Evolutionary conservation across 2,888 invertebrate species (phyloP).

Genomic region (Acleris cristana): DNA sequence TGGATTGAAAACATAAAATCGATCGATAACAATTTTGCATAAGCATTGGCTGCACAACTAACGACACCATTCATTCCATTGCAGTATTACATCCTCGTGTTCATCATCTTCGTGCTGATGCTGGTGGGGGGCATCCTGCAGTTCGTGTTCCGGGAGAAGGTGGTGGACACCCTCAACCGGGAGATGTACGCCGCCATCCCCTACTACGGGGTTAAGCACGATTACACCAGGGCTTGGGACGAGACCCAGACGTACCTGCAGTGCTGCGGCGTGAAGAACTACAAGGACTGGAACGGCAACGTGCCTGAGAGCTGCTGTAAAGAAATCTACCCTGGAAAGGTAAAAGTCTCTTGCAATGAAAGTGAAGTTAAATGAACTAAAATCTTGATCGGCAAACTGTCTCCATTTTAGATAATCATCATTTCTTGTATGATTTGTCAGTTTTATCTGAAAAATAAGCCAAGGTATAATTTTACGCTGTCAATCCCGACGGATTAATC

Average conservation of each 20-base stretch:
- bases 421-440: too few species aligned
- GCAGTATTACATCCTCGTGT: slow-evolving; percentile 94
- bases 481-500: too few species aligned
- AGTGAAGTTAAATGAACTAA: background rate
- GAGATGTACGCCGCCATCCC: slow-evolving; percentile 91
- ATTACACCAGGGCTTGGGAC: slow-evolving; percentile 93
- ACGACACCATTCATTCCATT: slow-evolving; percentile 50
- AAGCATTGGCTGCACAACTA: background rate
- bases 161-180: slow-evolving; percentile 88
- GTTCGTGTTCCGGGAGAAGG: slow-evolving; percentile 94
- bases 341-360: slow-evolving; percentile 42
- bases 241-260: slow-evolving; percentile 92
- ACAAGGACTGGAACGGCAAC: slow-evolving; percentile 89
- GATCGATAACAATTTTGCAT: too few species aligned
- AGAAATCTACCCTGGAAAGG: slow-evolving; percentile 84
- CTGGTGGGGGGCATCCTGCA: slow-evolving; percentile 95
- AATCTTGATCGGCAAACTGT: too few species aligned
- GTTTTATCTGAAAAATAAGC: too few species aligned
- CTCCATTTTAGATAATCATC: too few species aligned
- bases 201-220: slow-evolving; percentile 87
- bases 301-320: slow-evolving; percentile 92
- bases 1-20: too few species aligned
- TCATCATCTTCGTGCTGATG: slow-evolving; percentile 95
- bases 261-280: slow-evolving; percentile 92
- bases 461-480: too few species aligned